Percentiles rank a stretch among this genome's conserved stretches.
These are phyloP conservation scores for Drosophila meridiana DNA, from an alignment of 2,888 invertebrate species.

Conservation along the genomic window DNA sequence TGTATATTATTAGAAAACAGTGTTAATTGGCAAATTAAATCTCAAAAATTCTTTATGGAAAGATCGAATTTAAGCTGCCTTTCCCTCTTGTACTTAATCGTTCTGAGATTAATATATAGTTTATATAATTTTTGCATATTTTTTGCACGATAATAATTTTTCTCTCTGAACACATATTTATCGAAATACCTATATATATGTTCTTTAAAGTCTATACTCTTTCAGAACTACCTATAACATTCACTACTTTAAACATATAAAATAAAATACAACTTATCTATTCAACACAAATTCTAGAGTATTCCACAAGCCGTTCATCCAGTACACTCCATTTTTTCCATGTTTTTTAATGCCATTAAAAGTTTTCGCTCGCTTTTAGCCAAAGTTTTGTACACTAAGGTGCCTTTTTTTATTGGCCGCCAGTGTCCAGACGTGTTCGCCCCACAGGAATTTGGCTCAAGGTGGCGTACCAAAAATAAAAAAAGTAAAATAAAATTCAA, in stretches of 20 bases:
- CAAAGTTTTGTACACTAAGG: slow-evolving; percentile 70
- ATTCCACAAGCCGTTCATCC: not conserved
- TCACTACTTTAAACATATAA: not conserved
- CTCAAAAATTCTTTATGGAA: too few relatives aligned
- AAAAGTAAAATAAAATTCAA: slow-evolving; percentile 5
- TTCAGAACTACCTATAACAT: not conserved
- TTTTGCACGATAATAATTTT: not conserved
- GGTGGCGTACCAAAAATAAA: slow-evolving; percentile 68
- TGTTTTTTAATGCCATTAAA: slow-evolving; percentile 83
- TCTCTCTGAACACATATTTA: not conserved
- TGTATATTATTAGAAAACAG: too few relatives aligned
- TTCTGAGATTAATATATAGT: not conserved
- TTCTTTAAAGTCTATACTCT: not conserved
- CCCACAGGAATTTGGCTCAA: slow-evolving; percentile 80
- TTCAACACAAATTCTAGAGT: slow-evolving; percentile 3
- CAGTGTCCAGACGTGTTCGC: slow-evolving; percentile 72
- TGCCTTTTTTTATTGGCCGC: slow-evolving; percentile 78
- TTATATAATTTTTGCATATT: not conserved
- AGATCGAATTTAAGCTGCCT: too few relatives aligned
- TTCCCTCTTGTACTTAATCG: too few relatives aligned
- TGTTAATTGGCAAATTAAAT: too few relatives aligned
- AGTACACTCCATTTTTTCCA: not conserved
- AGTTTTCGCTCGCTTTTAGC: slow-evolving; percentile 70
- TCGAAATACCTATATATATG: not conserved
- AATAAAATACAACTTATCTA: not conserved